These are phyloP conservation scores for Etheostoma perlongum DNA, from an alignment of 2,797 vertebrate species.

Conservation along the genomic window DNA sequence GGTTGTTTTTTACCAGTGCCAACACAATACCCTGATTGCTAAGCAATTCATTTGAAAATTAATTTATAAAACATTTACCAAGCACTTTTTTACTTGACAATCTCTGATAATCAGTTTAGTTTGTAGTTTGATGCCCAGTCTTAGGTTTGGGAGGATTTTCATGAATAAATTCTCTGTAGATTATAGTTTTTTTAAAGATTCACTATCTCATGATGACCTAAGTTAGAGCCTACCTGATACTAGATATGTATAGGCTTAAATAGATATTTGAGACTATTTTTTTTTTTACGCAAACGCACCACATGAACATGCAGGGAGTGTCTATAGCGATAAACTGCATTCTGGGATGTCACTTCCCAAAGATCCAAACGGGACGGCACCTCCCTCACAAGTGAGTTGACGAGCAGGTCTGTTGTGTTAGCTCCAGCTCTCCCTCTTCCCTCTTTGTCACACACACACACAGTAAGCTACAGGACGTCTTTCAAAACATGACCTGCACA, in stretches of 20 bases:
- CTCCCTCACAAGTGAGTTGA: too few species aligned
- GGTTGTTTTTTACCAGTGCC: slow-evolving; percentile 31
- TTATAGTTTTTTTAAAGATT: background rate
- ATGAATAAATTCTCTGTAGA: background rate
- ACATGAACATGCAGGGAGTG: background rate
- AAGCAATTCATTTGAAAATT: background rate
- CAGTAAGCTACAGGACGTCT: too few species aligned
- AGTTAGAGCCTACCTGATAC: background rate
- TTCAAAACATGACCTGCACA: too few species aligned
- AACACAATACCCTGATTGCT: slow-evolving; percentile 8
- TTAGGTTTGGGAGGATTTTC: background rate
- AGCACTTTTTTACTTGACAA: background rate
- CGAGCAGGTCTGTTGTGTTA: too few species aligned
- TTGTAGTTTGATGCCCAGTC: background rate
- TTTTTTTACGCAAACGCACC: background rate
- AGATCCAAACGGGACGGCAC: background rate
- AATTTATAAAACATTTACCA: background rate
- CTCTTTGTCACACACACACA: too few species aligned
- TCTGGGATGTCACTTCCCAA: background rate
- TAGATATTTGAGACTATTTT: background rate
- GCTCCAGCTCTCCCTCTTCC: too few species aligned
- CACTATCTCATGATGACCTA: background rate
- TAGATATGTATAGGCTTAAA: background rate
- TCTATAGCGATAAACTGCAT: background rate
- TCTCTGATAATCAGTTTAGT: background rate